Evolutionary conservation across 2,888 invertebrate species (phyloP).

Genomic region (Stratiomys singularior): DNA sequence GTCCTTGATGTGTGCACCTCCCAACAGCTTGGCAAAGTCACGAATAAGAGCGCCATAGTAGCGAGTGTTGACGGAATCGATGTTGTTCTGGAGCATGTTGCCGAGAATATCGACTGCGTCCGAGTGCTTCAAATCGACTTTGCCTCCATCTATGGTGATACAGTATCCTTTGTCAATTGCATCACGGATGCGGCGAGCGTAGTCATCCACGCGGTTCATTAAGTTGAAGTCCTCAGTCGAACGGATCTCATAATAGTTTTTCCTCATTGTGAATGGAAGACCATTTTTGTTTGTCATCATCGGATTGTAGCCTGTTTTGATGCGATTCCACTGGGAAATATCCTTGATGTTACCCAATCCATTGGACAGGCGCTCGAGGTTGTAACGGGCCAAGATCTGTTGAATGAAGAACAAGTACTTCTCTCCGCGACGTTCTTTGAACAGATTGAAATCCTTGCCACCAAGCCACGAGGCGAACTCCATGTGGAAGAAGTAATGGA

Average conservation of each 20-base stretch:
- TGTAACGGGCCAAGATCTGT: slow-evolving; percentile 77
- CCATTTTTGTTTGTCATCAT: slow-evolving; percentile 74
- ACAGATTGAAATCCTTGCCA: slow-evolving; percentile 67
- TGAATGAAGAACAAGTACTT: slow-evolving; percentile 74
- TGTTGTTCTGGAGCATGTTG: slow-evolving; percentile 66
- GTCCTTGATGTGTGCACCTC: slow-evolving; percentile 36
- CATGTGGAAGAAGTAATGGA: slow-evolving; percentile 69
- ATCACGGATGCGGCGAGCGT: slow-evolving; percentile 66
- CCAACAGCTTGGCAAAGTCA: slow-evolving; percentile 2
- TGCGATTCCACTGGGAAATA: slow-evolving; percentile 67
- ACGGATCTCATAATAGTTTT: slow-evolving; percentile 68
- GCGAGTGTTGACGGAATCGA: slow-evolving; percentile 55
- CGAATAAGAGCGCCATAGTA: slow-evolving; percentile 18
- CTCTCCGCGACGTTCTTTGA: slow-evolving; percentile 73
- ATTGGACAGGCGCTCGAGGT: slow-evolving; percentile 79
- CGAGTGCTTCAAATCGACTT: slow-evolving; percentile 59
- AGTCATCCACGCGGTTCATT: slow-evolving; percentile 62
- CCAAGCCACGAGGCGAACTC: slow-evolving; percentile 74
- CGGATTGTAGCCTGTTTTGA: slow-evolving; percentile 73
- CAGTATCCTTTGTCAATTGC: slow-evolving; percentile 67
- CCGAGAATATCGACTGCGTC: slow-evolving; percentile 68
- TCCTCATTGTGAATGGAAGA: slow-evolving; percentile 72
- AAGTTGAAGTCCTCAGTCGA: slow-evolving; percentile 63
- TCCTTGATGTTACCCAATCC: slow-evolving; percentile 74
- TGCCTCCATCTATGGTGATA: slow-evolving; percentile 56